A percentile compares a stretch with the other conserved stretches of the same genome.
Evolutionary conservation across 2,113 vertebrate species (phyloP).

Genomic region (Gobio gobio): DNA sequence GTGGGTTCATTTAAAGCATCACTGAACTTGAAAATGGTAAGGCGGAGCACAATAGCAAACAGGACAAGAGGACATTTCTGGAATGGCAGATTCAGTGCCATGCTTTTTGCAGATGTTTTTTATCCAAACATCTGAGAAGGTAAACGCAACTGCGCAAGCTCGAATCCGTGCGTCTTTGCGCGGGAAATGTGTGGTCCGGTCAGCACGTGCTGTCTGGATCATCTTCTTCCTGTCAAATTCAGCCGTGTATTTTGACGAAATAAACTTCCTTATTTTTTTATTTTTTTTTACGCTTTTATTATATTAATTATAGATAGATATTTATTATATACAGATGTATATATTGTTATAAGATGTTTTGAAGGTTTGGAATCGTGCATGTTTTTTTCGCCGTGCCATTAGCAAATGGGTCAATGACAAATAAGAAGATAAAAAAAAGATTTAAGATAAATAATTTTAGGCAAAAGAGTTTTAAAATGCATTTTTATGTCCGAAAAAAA

Average conservation of each 20-base stretch:
- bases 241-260: background rate
- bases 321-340: too few relatives aligned
- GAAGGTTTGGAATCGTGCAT: too few relatives aligned
- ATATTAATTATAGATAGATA: too few relatives aligned
- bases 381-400: too few relatives aligned
- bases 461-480: too few relatives aligned
- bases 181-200: background rate
- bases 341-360: too few relatives aligned
- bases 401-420: too few relatives aligned
- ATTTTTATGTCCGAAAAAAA: too few relatives aligned
- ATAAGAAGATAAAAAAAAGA: too few relatives aligned
- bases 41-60: background rate
- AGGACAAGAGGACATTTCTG: background rate
- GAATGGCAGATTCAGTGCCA: background rate
- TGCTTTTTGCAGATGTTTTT: background rate
- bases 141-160: background rate
- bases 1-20: background rate
- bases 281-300: too few relatives aligned
- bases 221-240: background rate
- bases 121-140: background rate
- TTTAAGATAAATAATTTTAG: too few relatives aligned
- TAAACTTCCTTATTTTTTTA: too few relatives aligned
- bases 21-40: background rate
- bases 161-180: background rate
- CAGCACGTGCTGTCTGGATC: background rate